Evolutionary conservation across 2,113 vertebrate species (phyloP), one percentile per base, ranked within the genome.

Genomic region (Vanacampus margaritifer): DNA sequence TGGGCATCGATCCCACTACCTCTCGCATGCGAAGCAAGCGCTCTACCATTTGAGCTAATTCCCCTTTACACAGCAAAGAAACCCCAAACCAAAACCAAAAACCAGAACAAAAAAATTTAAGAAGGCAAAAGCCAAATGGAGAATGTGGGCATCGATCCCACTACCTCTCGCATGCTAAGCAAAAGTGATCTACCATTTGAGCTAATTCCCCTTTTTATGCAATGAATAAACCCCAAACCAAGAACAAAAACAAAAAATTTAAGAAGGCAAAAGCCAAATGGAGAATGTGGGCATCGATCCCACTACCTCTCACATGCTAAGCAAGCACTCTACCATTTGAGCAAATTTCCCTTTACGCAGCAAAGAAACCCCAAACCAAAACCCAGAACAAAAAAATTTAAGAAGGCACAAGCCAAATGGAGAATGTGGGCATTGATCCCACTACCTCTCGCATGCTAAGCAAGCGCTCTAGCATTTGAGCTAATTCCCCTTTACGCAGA

Each of bases 1-100:
- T 73, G 66, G 81, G 84, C 72, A 83, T 88, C 60, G 71, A 88
- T 84, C 89, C 89, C 86, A 82, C 91, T 92, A 91, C 91, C 84
- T 90, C 74, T 84, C 91, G 83, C 90, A 91, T 89, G 79, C 88
- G 88, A 91, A 93, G 92, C 80, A 88, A 93, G 87, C 87, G 88
- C 94, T 94, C 90, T 93, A 93, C 92, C 88, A 91, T 93, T 90
- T 93, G 86, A 93, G 91, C 89, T 89, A 87, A 93, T 92, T 91
- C 89, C 90, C 91, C 89, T 58, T 32, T 24, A 21, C 48, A 50
- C 4, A 2, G 4, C 28, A 32, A 32, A 32, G 4, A 32, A 32
- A n/a, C n/a, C n/a, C n/a, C n/a, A 32, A 32, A 32, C 28, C 2
- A 32, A 32, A 32, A 32, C 28, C 28, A 32, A 32, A 32, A 32